Evolutionary conservation across 2,113 vertebrate genomes (phyloP), one percentile per base, ranked within the genome.

Genomic region (Mormyrus iriodes): DNA sequence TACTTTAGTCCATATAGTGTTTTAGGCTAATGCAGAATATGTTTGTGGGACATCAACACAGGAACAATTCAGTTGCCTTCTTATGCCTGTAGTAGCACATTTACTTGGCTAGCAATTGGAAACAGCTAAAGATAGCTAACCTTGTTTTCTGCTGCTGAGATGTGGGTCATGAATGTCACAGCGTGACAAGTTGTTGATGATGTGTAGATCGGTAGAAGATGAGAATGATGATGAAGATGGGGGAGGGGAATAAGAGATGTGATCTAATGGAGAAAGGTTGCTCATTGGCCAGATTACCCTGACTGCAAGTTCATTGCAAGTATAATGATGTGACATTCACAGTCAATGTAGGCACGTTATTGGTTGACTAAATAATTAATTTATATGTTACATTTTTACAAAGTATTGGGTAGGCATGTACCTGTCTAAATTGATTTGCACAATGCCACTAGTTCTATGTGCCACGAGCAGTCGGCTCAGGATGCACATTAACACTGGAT

Each of bases 401-500:
- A 58, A 58, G n/a, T 58, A 58, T n/a, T 58, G 58, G 58, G 58
- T n/a, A n/a, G 58, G 24, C 8, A 61, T 0, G 7, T 10, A 3
- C n/a, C 9, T 65, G n/a, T 27, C n/a, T 58, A 58, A n/a, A n/a
- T n/a, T 58, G 21, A 58, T 9, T 58, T 19, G 21, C 2, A 21
- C 21, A 58, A 8, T 58, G 1, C 55, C 21, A 58, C 55, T 58
- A 21, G 21, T 58, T 58, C 55, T 21, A 19, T 58, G 55, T 58
- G 7, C 55, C n/a, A 9, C 7, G 55, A 31, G 17, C 39, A 58
- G 91, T 82, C 85, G 87, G 82, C 79, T 73, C 90, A 90, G 88
- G 88, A 91, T 90, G 88, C 83, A 84, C 90, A 90, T 92, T 91
- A 90, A 85, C 90, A 35, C 90, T 61, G 12, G 35, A 76, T 48